A percentile compares a stretch with the other conserved stretches of the same genome.
Conservation (phyloP, 2,888 invertebrate species). For the Amblyteles armatorius region DNA sequence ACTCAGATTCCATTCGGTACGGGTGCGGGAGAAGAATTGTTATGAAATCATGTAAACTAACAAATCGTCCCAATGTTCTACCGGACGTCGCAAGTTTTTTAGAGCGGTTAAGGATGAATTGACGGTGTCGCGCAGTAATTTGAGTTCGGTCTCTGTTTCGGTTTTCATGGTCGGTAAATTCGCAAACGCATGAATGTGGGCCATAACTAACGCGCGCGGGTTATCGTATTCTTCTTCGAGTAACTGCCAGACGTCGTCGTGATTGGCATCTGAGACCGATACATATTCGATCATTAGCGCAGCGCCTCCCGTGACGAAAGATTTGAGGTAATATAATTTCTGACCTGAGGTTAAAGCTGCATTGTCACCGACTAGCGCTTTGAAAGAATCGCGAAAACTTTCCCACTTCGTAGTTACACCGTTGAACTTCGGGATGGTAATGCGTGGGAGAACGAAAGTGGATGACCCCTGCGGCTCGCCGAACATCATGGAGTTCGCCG, state of each 20-base stretch:
- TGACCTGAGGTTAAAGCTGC: constrained; percentile 19
- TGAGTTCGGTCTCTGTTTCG: constrained; percentile 22
- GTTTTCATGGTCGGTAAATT: constrained; percentile 18
- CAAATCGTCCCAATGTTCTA: constrained; percentile 45
- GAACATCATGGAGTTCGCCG: no score
- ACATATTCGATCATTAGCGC: constrained; percentile 27
- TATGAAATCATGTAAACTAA: constrained; percentile 29
- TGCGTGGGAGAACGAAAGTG: no score
- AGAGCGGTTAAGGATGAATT: constrained; percentile 5
- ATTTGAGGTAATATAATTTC: constrained; percentile 52
- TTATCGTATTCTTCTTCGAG: constrained; percentile 33
- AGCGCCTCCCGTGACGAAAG: constrained; percentile 1
- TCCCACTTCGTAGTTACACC: no score
- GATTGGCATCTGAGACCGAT: constrained; percentile 18
- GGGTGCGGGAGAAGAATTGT: neutral
- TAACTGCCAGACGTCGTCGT: constrained; percentile 21
- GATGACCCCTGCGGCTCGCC: no score
- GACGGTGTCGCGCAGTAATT: constrained; percentile 30
- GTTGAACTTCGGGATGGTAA: no score
- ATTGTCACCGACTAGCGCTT: no score
- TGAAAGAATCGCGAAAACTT: no score
- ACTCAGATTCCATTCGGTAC: no score
- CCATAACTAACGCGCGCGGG: constrained; percentile 16
- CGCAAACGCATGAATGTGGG: constrained; percentile 31
- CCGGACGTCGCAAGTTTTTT: constrained; percentile 41